phyloP scores from a whole-genome alignment of 1,140 invertebrate species.

The Luehdorfia chinensis region DNA sequence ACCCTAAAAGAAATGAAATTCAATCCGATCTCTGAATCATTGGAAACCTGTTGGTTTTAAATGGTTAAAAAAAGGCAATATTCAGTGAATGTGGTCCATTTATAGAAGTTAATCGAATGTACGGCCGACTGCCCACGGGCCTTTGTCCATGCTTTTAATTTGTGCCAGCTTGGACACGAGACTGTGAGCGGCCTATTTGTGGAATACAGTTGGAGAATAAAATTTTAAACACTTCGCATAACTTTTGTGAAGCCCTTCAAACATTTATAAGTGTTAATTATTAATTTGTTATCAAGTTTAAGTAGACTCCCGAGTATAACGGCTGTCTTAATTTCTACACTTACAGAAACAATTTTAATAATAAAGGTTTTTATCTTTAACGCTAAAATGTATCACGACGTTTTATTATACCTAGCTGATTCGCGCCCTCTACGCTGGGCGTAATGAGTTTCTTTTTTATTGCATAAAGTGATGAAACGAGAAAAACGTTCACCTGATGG shows the following conservation, averaged over 20 bases:
- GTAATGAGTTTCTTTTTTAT: too few species aligned
- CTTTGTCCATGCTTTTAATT: conserved; percentile 27
- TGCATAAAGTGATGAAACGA: too few species aligned
- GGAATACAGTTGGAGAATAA: conserved; percentile 15
- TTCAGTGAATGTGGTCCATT: conserved; percentile 23
- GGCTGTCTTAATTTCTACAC: too few species aligned
- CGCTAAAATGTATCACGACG: too few species aligned
- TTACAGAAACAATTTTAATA: too few species aligned
- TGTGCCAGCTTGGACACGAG: conserved; percentile 7
- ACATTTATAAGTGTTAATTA: not conserved
- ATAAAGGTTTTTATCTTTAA: too few species aligned
- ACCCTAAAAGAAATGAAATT: not conserved
- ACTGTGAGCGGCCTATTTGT: conserved; percentile 12
- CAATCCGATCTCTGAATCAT: conserved; percentile 2
- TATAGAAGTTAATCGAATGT: conserved; percentile 35
- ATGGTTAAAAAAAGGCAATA: conserved; percentile 14
- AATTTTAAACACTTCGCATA: too few species aligned
- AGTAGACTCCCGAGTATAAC: too few species aligned
- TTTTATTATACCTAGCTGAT: too few species aligned
- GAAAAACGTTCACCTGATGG: too few species aligned
- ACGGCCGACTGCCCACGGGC: conserved; percentile 27
- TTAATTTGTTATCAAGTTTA: too few species aligned
- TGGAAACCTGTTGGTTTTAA: conserved; percentile 6
- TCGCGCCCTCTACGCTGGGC: too few species aligned
- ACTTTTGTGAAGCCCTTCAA: not conserved